These are phyloP conservation scores for Trachelipus rathkii DNA, from an alignment of 1,140 invertebrate species.

Conservation along the genomic window DNA sequence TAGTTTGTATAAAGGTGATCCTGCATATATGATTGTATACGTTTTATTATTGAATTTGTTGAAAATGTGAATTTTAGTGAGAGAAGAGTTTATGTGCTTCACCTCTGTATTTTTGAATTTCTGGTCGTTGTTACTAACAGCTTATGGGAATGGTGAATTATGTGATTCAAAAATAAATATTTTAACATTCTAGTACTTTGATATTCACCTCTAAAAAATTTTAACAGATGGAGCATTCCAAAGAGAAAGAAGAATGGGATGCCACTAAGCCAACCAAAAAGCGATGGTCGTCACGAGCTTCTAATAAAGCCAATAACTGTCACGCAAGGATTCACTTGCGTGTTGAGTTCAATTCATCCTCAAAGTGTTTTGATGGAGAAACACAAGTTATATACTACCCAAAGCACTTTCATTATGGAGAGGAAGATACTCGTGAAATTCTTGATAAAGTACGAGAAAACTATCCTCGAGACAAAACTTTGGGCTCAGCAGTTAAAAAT, in stretches of 20 bases:
- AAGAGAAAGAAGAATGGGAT: slow-evolving; percentile 35
- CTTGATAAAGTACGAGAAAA: background rate
- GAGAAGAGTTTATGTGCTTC: no score
- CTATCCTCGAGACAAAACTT: background rate
- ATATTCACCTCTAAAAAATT: no score
- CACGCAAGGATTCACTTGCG: slow-evolving; percentile 43
- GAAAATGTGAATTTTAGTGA: no score
- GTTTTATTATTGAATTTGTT: no score
- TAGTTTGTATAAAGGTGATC: no score
- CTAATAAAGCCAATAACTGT: slow-evolving; percentile 36
- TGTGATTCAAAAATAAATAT: no score
- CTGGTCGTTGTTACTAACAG: no score
- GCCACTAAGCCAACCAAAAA: slow-evolving; percentile 26
- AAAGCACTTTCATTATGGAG: slow-evolving; percentile 40
- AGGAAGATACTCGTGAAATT: slow-evolving; percentile 27
- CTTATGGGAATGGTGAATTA: no score
- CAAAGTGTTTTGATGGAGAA: slow-evolving; percentile 36
- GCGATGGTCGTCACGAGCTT: slow-evolving; percentile 38
- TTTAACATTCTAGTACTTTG: no score
- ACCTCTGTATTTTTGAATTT: no score
- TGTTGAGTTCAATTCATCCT: slow-evolving; percentile 37
- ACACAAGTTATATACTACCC: slow-evolving; percentile 42
- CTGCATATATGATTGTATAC: no score
- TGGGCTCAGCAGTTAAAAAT: background rate
- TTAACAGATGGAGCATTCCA: slow-evolving; percentile 31